Evolutionary conservation across 2,888 invertebrate genomes (phyloP), one percentile per base, ranked within the genome.

Genomic region (Parascotia fuliginaria): DNA sequence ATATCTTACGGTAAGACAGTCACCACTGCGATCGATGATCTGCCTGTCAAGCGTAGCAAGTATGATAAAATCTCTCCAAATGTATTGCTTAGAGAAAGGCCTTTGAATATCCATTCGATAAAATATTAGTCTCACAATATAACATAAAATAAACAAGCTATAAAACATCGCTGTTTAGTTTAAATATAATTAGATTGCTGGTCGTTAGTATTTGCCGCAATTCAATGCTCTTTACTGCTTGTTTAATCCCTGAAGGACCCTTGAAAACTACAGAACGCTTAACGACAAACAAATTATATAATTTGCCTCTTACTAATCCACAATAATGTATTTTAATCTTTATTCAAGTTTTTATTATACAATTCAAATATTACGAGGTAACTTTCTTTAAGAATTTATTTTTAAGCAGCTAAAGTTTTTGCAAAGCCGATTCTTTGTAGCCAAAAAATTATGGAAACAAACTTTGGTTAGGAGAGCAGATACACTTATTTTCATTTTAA

Each of bases 371-470:
- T 48, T 29, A 33, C 39, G 32, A 41, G 40, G 11, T 38, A 60
- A 57, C 53, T 61, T 61, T 49, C 37, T 38, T 50, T 7, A 24
- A 24, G 33, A 60, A 47, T 59, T 47, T 42, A 49, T 27, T 52
- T 61, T 47, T 54, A 28, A 65, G 39, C 32, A 27, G 45, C 13
- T 12, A 40, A 42, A 56, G 46, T 49, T 60, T 49, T 49, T 14
- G 9, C n/a, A 38, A 37, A 31, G 29, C 28, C 9, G 6, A 14
- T 15, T 9, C 19, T 24, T 32, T 5, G 9, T 2, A 9, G n/a
- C 33, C 5, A 9, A 15, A 33, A 33, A 33, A 33, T 9, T 33
- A 11, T 6, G 6, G 33, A 1, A 33, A 16, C 16, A 9, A 14
- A 33, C 3, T 33, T 33, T 16, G 4, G 6, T 7, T 1, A 6